Conservation (phyloP, 2,113 vertebrate species). For the Marcusenius ussheri region DNA sequence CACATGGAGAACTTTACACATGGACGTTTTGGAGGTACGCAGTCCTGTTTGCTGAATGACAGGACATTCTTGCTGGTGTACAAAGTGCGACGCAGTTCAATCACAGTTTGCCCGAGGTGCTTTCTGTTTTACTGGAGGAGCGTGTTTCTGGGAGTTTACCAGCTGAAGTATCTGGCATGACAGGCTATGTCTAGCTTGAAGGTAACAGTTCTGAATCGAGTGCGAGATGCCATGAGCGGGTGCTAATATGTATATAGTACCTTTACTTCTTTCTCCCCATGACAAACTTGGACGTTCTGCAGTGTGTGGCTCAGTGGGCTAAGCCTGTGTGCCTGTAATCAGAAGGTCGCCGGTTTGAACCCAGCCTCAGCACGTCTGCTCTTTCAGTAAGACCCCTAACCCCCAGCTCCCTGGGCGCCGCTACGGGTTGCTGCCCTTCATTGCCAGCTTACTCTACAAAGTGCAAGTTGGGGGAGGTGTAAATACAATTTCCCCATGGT, state of each 20-base stretch:
- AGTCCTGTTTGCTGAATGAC: not conserved
- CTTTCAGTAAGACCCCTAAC: no score
- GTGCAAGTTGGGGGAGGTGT: no score
- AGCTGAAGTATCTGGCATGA: not conserved
- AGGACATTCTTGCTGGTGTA: not conserved
- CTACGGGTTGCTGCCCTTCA: no score
- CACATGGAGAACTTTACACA: not conserved
- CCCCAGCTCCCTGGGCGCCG: no score
- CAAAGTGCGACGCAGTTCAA: not conserved
- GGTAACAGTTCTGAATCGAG: not conserved
- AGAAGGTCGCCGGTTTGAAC: no score
- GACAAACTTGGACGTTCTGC: not conserved
- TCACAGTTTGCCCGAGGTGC: no score
- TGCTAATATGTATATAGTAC: not conserved
- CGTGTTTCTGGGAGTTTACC: not conserved
- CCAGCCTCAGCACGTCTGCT: no score
- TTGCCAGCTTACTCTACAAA: no score
- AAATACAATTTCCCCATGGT: no score
- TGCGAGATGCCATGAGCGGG: not conserved
- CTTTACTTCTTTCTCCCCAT: not conserved
- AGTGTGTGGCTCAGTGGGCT: no score
- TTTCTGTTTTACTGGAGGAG: no score
- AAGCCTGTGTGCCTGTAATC: no score
- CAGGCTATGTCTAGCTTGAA: not conserved
- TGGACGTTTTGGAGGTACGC: not conserved